Base-by-base conservation (phyloP, 2,113 vertebrate genomes). In the Atractosteus spatula region DNA sequence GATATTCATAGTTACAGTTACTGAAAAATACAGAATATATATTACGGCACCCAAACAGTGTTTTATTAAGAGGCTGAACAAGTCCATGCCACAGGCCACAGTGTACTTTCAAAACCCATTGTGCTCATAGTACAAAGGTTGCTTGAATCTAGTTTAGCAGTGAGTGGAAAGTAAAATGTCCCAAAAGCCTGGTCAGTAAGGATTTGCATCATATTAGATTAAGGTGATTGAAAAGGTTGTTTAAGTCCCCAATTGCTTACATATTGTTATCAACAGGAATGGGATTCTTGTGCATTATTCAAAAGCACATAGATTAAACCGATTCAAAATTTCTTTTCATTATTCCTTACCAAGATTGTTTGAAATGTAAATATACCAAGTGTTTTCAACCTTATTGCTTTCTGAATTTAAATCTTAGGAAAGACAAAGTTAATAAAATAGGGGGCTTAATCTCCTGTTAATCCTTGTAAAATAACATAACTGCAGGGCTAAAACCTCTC, bases 381-480 rank as follows among this genome's bases (percentile, higher is more conserved):
- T 69, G 54, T 59, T 47, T 62, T 43, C 14, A 8, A 1, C 16
- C 13, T 44, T 8, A 66, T 67, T 4, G 66, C 66, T 51, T 45
- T 66, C 55, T 17, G 43, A 61, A 68, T 41, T 62, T 62, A 69
- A 55, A 41, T 47, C 41, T 8, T 12, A 51, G 47, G 51, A 64
- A 74, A 63, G 66, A 14, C 41, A 55, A 10, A 56, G 45, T 54
- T 65, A 55, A 69, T 64, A 69, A 74, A 74, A 64, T 10, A 44
- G 51, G 51, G n/a, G 12, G 47, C 14, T 41, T 69, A 69, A 70
- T 74, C 73, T 70, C 68, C 55, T 51, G 59, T 16, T 74, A 69
- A 74, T 74, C 67, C 73, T 69, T 69, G 61, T 65, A 74, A 74
- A 74, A 74, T 74, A 64, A 74, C 66, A 65, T 74, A 61, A 74